Evolutionary conservation across 1,140 invertebrate species (phyloP), one percentile per base, ranked within the genome.

Genomic region (Plectrocnemia conspersa): DNA sequence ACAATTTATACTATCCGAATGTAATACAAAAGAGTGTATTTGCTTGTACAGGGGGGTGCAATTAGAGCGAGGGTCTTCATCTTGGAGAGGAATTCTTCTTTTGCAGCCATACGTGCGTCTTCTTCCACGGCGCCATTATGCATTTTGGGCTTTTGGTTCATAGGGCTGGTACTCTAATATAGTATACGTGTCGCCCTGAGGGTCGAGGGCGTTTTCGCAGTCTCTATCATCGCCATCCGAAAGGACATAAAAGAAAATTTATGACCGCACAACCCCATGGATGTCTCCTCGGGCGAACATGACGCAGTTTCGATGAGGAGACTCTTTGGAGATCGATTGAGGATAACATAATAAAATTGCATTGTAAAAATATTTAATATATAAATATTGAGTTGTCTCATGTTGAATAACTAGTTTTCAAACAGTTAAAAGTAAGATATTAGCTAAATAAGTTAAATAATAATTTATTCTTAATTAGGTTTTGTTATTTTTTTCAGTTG

Each of bases 211-310:
- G 44, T 23, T 24, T 35, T 27, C 6, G 23, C 22, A 21, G 45
- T 25, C 49, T 55, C 44, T 36, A 57, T 57, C 55, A 57, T 48
- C 55, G 36, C 55, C 47, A 46, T 33, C 55, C 55, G 15, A 50
- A 21, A 46, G 25, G 55, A 57, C 55, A 57, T 57, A 57, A 57
- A 56, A 57, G 40, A 45, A 57, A 57, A 57, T 57, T 57, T 57
- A 57, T 57, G n/a, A 42, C 54, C 40, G 22, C 22, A 42, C 45
- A 29, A 42, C 48, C 55, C 55, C 41, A 9, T 23, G 38, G 44
- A 25, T 25, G 10, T n/a, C 21, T 27, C 25, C 47, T n/a, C 50
- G 27, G n/a, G n/a, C n/a, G n/a, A n/a, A n/a, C n/a, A n/a, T n/a
- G n/a, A n/a, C n/a, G n/a, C n/a, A n/a, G n/a, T n/a, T n/a, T n/a